Base-by-base conservation (phyloP, 2,113 vertebrate genomes). In the Blennius ocellaris region DNA sequence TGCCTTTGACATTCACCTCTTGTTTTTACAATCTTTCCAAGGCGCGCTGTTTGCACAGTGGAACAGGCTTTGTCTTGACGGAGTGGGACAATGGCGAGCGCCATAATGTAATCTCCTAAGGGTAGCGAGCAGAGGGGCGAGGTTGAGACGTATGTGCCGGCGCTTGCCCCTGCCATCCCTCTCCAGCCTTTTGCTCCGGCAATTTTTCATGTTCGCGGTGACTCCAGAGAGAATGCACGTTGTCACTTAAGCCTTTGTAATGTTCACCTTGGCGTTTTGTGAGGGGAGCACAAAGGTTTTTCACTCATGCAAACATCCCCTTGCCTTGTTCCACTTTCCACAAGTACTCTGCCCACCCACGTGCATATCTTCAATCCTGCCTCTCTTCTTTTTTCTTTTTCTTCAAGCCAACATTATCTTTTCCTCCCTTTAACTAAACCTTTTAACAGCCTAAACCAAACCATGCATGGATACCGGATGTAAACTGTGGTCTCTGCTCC, bases 11-110 rank as follows among this genome's bases (percentile, higher is more conserved):
- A 83, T 91, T 89, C 88, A 76, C 88, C 87, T 84, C 86, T 87
- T 93, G 91, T 90, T 93, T 90, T 93, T 89, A 89, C 86, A 89
- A 77, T 90, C 87, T 88, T 87, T 86, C 55, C 62, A 53, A 85
- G 80, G 86, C 73, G 80, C 58, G 49, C 80, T 88, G 86, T 93
- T 93, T 89, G 81, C 87, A 78, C 80, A 90, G 85, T 65, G 78
- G 69, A 82, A 53, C 87, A 60, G 84, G 80, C 87, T 91, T 91
- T 92, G 90, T 93, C 89, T 92, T 78, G 73, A 76, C 79, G 80
- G 53, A 69, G 69, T 41, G 7, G 80, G 77, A 88, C 89, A 90
- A 90, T 89, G 55, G 78, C 21, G 56, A 74, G 71, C 16, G 53
- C 80, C 80, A 89, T 82, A 87, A 89, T 90, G 90, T 90, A 85